Percentiles rank a stretch among this genome's conserved stretches.
These are phyloP conservation scores for Monoplex corrugatus DNA, from an alignment of 2,888 invertebrate genomes.

Conservation along the genomic window DNA sequence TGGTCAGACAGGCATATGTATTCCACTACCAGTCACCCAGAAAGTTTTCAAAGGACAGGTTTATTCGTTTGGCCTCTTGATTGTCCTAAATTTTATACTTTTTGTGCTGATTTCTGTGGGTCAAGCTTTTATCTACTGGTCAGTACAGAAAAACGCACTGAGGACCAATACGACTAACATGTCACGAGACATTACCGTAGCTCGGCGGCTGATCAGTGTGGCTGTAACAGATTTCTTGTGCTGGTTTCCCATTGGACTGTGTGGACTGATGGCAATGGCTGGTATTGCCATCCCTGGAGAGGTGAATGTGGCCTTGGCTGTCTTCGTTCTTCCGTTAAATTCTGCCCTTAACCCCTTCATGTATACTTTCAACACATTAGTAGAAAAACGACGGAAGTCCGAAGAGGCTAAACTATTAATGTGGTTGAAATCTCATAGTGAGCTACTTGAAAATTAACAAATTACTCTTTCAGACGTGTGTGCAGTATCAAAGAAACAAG, in stretches of 20 bases:
- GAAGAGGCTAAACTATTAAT: not conserved
- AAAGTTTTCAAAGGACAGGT: not conserved
- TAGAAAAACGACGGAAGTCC: not conserved
- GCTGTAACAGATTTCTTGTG: not conserved
- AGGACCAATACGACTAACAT: not conserved
- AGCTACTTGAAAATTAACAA: no score
- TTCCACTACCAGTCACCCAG: not conserved
- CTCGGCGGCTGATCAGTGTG: not conserved
- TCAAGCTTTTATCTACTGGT: not conserved
- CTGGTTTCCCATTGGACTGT: conserved; percentile 22
- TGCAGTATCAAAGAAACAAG: no score
- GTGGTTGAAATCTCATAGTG: not conserved
- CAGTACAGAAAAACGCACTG: not conserved
- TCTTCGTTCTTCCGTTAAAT: not conserved
- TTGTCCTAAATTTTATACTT: not conserved
- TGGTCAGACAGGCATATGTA: not conserved
- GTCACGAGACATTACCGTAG: conserved; percentile 3
- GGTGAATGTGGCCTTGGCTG: not conserved
- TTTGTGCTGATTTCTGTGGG: not conserved
- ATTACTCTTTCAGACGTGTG: no score
- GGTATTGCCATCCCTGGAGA: not conserved
- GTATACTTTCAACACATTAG: not conserved
- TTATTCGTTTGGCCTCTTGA: not conserved
- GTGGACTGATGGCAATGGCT: not conserved
- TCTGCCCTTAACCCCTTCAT: not conserved